phyloP scores from a whole-genome alignment of 2,113 vertebrate species.

The Dipodomys merriami region DNA sequence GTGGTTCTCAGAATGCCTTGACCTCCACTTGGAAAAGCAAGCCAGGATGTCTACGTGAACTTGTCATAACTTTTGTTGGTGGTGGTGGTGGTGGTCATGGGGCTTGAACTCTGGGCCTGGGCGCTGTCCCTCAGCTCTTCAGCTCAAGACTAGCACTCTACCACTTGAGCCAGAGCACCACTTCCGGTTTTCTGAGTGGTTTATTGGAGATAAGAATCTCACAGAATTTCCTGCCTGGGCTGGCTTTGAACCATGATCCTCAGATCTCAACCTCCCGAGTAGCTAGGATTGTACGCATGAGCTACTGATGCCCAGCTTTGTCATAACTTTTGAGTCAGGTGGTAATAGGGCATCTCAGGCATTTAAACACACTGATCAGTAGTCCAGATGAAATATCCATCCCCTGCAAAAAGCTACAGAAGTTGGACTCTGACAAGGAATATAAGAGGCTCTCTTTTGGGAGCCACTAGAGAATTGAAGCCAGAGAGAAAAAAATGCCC shows the following conservation, averaged over 20 bases:
- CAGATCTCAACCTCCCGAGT: too few species aligned
- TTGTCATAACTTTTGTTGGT: neutral
- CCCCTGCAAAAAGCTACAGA: neutral
- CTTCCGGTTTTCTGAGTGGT: too few species aligned
- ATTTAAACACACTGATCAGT: neutral
- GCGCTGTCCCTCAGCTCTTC: too few species aligned
- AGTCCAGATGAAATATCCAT: neutral
- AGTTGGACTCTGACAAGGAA: neutral
- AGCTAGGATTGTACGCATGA: too few species aligned
- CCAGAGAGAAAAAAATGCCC: neutral
- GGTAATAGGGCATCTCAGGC: neutral
- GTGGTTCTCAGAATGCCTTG: conserved; percentile 30
- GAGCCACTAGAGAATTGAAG: conserved; percentile 49
- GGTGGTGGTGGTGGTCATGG: too few species aligned
- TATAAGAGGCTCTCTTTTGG: neutral
- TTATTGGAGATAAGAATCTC: too few species aligned
- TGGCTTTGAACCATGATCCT: too few species aligned
- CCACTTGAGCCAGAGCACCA: too few species aligned
- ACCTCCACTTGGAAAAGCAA: neutral
- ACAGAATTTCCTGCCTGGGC: too few species aligned
- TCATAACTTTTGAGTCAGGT: neutral
- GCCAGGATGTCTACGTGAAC: neutral
- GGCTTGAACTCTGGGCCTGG: too few species aligned
- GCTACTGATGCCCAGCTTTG: neutral
- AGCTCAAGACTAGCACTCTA: too few species aligned